Evolutionary conservation across 2,113 vertebrate species (phyloP).

Genomic region (Sminthopsis crassicaudata): DNA sequence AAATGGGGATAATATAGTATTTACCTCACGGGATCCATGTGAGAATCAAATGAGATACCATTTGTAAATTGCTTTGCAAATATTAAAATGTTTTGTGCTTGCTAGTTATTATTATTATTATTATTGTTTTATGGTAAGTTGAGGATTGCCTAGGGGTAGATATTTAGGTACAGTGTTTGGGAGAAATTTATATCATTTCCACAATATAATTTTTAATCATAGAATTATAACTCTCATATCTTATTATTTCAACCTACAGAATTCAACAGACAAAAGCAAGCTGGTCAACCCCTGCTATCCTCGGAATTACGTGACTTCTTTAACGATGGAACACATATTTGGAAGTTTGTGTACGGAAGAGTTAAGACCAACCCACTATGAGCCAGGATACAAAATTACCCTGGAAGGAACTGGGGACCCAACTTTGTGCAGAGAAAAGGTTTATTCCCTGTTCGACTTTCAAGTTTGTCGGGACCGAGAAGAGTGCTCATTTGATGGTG

Average conservation of each 20-base stretch:
- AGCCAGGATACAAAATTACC: conserved; percentile 73
- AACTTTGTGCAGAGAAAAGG: conserved; percentile 82
- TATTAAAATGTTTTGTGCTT: not conserved
- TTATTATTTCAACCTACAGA: conserved; percentile 70
- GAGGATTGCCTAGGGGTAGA: not conserved
- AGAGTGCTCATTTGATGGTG: conserved; percentile 88
- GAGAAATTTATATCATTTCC: not conserved
- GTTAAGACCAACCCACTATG: conserved; percentile 80
- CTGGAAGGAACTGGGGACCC: conserved; percentile 87
- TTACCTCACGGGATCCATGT: not conserved
- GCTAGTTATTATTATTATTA: not conserved
- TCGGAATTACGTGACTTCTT: conserved; percentile 78
- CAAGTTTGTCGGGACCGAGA: conserved; percentile 81
- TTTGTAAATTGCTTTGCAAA: not conserved
- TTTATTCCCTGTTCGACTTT: conserved; percentile 90
- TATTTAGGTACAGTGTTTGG: not conserved
- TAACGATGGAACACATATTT: conserved; percentile 83
- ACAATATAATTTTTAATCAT: not conserved
- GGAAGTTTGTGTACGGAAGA: conserved; percentile 88
- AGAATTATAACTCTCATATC: not conserved
- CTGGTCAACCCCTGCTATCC: conserved; percentile 92
- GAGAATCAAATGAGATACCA: not conserved
- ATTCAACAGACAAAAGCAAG: conserved; percentile 53
- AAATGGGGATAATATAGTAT: not conserved
- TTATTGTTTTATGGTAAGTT: not conserved